phyloP scores from a whole-genome alignment of 2,113 vertebrate genomes.

The Ptychochromis oligacanthus region DNA sequence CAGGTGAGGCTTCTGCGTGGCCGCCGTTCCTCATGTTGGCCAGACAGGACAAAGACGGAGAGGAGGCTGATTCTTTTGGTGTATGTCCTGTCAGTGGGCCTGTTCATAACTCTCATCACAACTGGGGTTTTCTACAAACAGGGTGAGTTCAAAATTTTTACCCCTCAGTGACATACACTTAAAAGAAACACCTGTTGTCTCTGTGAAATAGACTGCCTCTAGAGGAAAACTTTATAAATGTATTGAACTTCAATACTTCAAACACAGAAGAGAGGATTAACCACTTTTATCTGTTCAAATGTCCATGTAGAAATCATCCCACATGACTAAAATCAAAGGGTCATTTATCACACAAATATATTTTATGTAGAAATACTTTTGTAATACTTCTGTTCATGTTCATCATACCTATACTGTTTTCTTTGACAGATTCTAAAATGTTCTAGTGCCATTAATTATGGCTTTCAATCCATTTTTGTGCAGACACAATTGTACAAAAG shows the following conservation, averaged over 20 bases:
- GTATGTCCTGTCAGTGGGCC: conserved; percentile 68
- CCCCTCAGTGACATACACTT: not conserved
- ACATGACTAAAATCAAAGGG: too few species aligned
- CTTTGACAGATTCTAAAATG: too few species aligned
- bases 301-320: too few species aligned
- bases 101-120: conserved; percentile 81
- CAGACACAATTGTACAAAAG: not conserved
- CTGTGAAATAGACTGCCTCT: too few species aligned
- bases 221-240: too few species aligned
- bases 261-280: too few species aligned
- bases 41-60: conserved; percentile 77
- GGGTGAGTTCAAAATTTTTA: conserved; percentile 79
- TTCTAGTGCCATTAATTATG: not conserved
- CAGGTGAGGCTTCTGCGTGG: conserved; percentile 86
- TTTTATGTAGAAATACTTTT: too few species aligned
- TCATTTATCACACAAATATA: too few species aligned
- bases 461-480: not conserved
- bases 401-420: not conserved
- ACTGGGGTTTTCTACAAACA: conserved; percentile 85
- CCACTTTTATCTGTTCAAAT: too few species aligned
- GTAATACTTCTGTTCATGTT: too few species aligned
- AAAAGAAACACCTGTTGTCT: not conserved
- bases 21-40: conserved; percentile 81
- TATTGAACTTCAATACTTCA: too few species aligned
- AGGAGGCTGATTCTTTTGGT: conserved; percentile 82